These are phyloP conservation scores for Tenualosa thibaudeaui DNA, from an alignment of 2,797 vertebrate species.

Conservation along the genomic window DNA sequence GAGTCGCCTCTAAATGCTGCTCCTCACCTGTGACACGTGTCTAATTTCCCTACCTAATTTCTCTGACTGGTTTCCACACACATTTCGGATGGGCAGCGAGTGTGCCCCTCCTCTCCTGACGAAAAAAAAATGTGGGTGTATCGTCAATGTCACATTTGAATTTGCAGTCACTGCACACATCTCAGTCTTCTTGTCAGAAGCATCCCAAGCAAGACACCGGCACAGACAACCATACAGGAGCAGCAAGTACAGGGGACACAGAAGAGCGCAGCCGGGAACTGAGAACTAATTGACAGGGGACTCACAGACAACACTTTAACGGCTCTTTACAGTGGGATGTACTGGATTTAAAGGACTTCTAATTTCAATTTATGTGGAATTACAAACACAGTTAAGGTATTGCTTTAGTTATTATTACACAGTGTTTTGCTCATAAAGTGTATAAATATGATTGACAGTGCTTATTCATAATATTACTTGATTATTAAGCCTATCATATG, in stretches of 20 bases:
- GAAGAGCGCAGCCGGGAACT: constrained; percentile 36
- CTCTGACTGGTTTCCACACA: constrained; percentile 72
- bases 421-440: not conserved
- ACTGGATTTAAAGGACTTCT: constrained; percentile 42
- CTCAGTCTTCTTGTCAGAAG: constrained; percentile 66
- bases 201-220: constrained; percentile 61
- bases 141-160: constrained; percentile 77
- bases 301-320: constrained; percentile 47
- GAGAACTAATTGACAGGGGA: not conserved
- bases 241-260: constrained; percentile 42
- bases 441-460: not conserved
- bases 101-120: constrained; percentile 90
- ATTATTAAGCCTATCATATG: not conserved
- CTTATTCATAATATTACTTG: not conserved
- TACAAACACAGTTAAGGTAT: constrained; percentile 60
- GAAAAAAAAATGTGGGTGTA: constrained; percentile 89
- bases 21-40: constrained; percentile 46
- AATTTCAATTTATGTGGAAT: constrained; percentile 57
- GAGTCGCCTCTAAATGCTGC: constrained; percentile 26
- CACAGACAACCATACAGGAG: constrained; percentile 62
- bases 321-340: constrained; percentile 48
- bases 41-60: constrained; percentile 56
- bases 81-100: constrained; percentile 70
- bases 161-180: constrained; percentile 79
- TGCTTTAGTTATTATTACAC: not conserved